These are phyloP conservation scores for Xestobium rufovillosum DNA, from an alignment of 2,888 invertebrate species.

Conservation along the genomic window DNA sequence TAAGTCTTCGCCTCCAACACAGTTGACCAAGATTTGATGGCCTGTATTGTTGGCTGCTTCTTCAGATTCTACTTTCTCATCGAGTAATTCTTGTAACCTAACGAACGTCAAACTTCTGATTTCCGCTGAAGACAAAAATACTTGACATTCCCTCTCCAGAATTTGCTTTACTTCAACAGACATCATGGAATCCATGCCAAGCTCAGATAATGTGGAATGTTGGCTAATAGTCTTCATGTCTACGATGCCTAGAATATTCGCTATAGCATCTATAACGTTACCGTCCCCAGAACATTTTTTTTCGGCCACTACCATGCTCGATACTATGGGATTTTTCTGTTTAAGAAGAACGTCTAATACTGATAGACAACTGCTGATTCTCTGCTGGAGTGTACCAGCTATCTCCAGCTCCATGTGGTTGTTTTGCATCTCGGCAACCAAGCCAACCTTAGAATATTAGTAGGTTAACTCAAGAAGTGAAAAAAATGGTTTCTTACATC, in stretches of 20 bases:
- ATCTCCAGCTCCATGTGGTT: slow-evolving; percentile 41
- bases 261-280: slow-evolving; percentile 64
- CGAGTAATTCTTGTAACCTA: not conserved
- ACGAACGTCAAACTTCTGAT: slow-evolving; percentile 1
- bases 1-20: not conserved
- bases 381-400: slow-evolving; percentile 60
- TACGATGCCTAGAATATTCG: slow-evolving; percentile 49
- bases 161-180: not conserved
- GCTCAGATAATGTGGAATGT: not conserved
- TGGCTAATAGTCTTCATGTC: not conserved
- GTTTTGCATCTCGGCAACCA: slow-evolving; percentile 54
- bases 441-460: slow-evolving; percentile 47
- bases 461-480: not conserved
- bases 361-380: slow-evolving; percentile 55
- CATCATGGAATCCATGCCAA: not conserved
- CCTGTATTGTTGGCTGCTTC: no score
- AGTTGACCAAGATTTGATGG: slow-evolving; percentile 51
- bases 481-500: slow-evolving; percentile 51
- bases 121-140: not conserved
- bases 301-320: slow-evolving; percentile 83
- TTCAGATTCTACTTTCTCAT: no score
- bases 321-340: slow-evolving; percentile 58
- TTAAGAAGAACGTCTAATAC: slow-evolving; percentile 63
- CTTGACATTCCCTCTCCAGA: not conserved
- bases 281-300: slow-evolving; percentile 58